Evolutionary conservation across 2,797 vertebrate species (phyloP).

Genomic region (Sciaenops ocellatus): DNA sequence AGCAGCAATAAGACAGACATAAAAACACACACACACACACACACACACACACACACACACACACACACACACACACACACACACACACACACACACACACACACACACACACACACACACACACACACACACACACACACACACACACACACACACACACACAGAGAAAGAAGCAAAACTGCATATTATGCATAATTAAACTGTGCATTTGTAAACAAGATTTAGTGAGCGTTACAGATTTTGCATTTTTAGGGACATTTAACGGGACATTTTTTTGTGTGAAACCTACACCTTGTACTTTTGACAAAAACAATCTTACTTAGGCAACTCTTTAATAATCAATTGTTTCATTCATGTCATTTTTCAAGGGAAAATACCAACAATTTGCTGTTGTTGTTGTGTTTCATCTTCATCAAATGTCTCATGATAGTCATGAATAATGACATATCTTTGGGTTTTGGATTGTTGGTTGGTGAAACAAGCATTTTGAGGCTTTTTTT

Average conservation of each 20-base stretch:
- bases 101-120: constrained; percentile 1
- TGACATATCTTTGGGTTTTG: not conserved
- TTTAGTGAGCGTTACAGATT: not conserved
- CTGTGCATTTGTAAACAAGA: not conserved
- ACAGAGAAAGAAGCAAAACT: not conserved
- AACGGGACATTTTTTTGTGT: not conserved
- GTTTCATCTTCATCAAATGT: too few species aligned
- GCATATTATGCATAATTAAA: not conserved
- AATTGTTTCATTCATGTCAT: too few species aligned
- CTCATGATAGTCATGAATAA: not conserved
- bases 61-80: not conserved
- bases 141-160: too few species aligned
- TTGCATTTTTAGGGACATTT: not conserved
- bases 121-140: constrained; percentile 1
- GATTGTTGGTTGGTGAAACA: not conserved
- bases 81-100: not conserved
- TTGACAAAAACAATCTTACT: not conserved
- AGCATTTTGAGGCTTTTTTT: not conserved
- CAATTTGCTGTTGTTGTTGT: not conserved
- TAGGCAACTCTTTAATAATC: too few species aligned
- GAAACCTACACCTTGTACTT: not conserved
- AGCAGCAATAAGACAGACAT: not conserved
- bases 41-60: not conserved
- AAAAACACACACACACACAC: constrained; percentile 8
- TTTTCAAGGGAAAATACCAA: not conserved